These are phyloP conservation scores for Odontocolon sp. DNA, from an alignment of 2,888 invertebrate genomes.

Conservation along the genomic window DNA sequence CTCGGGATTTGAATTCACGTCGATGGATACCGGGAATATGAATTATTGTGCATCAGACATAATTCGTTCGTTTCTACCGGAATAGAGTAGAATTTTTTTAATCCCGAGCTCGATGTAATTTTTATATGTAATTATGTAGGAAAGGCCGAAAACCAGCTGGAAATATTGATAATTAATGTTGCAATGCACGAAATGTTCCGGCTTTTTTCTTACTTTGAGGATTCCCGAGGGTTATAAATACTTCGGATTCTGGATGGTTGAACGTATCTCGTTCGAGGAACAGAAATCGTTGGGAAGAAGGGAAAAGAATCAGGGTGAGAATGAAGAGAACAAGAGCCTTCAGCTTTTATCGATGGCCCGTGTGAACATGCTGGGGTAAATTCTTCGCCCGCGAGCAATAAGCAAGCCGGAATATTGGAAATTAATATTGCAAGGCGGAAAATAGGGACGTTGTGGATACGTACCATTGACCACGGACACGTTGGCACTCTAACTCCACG, in stretches of 20 bases:
- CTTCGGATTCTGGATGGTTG: slow-evolving; percentile 4
- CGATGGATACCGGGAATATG: neutral
- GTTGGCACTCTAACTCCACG: neutral
- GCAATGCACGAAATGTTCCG: neutral
- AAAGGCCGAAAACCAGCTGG: neutral
- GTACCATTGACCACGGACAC: slow-evolving; percentile 12
- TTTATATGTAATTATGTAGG: neutral
- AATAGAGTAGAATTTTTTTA: too few relatives aligned
- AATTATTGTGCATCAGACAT: neutral
- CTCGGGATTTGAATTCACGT: neutral
- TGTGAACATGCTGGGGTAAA: neutral
- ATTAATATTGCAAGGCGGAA: slow-evolving; percentile 49
- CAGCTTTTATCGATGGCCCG: slow-evolving; percentile 16
- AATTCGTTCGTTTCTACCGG: too few relatives aligned
- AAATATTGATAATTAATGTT: slow-evolving; percentile 21
- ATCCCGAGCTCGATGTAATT: too few relatives aligned
- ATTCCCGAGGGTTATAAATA: neutral
- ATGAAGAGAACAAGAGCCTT: neutral
- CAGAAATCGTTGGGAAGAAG: slow-evolving; percentile 13
- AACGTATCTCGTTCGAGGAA: neutral
- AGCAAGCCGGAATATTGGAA: slow-evolving; percentile 45
- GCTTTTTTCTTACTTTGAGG: neutral
- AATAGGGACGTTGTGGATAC: neutral
- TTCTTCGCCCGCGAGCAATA: slow-evolving; percentile 37
- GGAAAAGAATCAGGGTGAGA: slow-evolving; percentile 7